Conservation (phyloP, 2,888 invertebrate species). For the Drosophila tanythrix region DNA sequence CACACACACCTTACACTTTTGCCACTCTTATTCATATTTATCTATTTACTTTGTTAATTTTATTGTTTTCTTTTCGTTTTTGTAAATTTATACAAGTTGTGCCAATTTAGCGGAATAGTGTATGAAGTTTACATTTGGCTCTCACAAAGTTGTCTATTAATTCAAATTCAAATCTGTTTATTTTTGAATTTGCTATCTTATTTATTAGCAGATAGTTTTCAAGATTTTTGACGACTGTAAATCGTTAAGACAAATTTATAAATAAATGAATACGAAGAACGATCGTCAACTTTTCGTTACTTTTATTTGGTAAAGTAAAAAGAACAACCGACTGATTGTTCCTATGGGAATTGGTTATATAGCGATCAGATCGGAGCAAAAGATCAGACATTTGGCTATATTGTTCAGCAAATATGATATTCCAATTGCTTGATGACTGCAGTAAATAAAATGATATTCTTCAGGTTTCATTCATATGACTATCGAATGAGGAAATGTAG, state of each 20-base stretch:
- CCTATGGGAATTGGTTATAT: background rate
- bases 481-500: background rate
- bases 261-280: background rate
- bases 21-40: background rate
- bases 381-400: background rate
- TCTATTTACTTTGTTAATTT: background rate
- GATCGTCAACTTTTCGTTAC: background rate
- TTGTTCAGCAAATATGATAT: background rate
- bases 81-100: background rate
- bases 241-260: background rate
- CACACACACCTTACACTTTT: background rate
- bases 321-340: background rate
- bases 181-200: background rate
- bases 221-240: background rate
- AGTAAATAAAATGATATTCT: background rate
- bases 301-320: background rate
- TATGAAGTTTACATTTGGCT: background rate
- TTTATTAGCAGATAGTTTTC: background rate
- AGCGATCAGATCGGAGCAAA: background rate
- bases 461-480: background rate
- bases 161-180: background rate
- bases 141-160: background rate
- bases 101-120: background rate
- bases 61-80: background rate
- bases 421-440: background rate